A percentile compares a stretch with the other conserved stretches of the same genome.
Conservation (phyloP, 2,113 vertebrate species). For the Neodon shergylaensis region DNA sequence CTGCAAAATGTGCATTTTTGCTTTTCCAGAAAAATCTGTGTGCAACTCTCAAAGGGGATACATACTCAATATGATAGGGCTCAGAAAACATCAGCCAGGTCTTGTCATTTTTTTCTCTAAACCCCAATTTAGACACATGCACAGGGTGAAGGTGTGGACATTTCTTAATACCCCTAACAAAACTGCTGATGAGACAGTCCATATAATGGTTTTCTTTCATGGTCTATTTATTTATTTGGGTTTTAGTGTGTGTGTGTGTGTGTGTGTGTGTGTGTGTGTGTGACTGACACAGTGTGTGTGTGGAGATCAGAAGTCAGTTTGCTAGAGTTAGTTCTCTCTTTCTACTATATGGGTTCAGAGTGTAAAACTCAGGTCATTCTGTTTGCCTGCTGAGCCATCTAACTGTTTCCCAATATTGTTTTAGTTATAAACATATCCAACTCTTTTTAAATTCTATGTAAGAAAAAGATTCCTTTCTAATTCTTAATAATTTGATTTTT, state of each 20-base stretch:
- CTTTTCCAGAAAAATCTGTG: conserved; percentile 27
- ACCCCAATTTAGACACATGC: neutral
- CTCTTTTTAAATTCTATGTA: neutral
- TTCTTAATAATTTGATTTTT: neutral
- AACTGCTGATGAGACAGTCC: neutral
- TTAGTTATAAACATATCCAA: neutral
- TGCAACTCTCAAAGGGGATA: neutral
- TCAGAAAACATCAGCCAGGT: rapidly evolving
- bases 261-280: neutral
- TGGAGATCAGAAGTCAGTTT: neutral
- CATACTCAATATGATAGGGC: rapidly evolving
- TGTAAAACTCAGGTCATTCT: neutral
- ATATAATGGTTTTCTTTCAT: neutral
- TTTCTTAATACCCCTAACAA: neutral
- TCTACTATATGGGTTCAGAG: neutral
- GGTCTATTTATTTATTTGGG: neutral
- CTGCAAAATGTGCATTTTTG: neutral
- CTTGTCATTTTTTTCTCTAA: neutral
- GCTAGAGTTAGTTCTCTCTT: neutral
- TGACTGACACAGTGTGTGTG: neutral
- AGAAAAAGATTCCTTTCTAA: neutral
- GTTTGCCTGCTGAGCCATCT: neutral
- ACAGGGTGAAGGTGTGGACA: neutral
- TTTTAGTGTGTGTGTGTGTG: neutral
- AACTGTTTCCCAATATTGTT: neutral